Evolutionary conservation across 1,140 invertebrate genomes (phyloP).

Genomic region (Drosophila quadrilineata): DNA sequence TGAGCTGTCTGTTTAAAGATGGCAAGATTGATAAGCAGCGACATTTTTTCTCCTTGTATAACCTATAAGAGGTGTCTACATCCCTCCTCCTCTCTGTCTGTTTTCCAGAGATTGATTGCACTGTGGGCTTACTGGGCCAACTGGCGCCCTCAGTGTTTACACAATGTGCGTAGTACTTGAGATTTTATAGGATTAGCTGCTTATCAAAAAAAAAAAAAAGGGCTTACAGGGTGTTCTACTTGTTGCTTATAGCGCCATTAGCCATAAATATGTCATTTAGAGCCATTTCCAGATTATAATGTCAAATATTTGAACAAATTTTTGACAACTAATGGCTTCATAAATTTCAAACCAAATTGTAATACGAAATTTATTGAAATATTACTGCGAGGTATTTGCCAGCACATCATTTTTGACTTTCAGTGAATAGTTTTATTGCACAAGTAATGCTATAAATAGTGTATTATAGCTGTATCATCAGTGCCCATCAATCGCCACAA

Average conservation of each 20-base stretch:
- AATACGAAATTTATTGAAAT: too few species aligned
- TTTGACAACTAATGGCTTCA: too few species aligned
- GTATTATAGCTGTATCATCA: slow-evolving; percentile 8
- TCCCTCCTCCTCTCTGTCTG: neutral
- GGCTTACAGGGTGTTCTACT: too few species aligned
- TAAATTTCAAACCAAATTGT: too few species aligned
- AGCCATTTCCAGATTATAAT: too few species aligned
- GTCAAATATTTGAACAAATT: too few species aligned
- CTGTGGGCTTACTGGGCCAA: too few species aligned
- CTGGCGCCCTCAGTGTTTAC: slow-evolving; percentile 5
- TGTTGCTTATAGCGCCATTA: too few species aligned
- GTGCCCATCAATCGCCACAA: slow-evolving; percentile 15
- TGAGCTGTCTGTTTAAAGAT: too few species aligned
- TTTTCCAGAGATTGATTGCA: neutral
- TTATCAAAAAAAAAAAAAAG: too few species aligned
- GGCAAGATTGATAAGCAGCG: neutral
- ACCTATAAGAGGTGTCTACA: slow-evolving; percentile 1
- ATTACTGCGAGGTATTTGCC: too few species aligned
- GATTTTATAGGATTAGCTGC: neutral
- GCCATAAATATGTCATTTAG: too few species aligned
- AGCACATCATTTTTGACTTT: neutral
- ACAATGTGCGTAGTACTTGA: neutral
- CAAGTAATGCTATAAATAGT: neutral
- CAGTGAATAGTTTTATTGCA: neutral
- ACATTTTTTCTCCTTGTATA: neutral